phyloP scores from a whole-genome alignment of 2,888 invertebrate genomes.

The Caprella mutica region DNA sequence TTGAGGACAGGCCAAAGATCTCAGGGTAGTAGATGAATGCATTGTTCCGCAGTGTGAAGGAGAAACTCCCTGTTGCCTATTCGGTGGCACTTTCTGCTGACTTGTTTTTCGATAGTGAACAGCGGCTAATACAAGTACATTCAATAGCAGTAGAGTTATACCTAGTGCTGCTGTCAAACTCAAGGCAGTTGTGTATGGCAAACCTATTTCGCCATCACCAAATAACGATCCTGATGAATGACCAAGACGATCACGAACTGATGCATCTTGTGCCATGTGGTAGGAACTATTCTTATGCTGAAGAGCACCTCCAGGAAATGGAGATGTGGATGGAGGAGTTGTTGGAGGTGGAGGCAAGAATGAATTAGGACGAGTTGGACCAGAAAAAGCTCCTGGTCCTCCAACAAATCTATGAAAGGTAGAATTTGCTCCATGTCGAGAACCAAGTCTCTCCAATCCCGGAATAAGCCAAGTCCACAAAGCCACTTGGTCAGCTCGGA shows the following conservation, averaged over 20 bases:
- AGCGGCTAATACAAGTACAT: slow-evolving; percentile 84
- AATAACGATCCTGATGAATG: not conserved
- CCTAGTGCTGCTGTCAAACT: slow-evolving; percentile 94
- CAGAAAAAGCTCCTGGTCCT: slow-evolving; percentile 26
- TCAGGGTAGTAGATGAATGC: slow-evolving; percentile 27
- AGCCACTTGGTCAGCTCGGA: slow-evolving; percentile 84
- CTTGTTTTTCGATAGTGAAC: slow-evolving; percentile 50
- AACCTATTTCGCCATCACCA: not conserved
- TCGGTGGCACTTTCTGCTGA: slow-evolving; percentile 2
- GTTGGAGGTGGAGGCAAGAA: slow-evolving; percentile 22
- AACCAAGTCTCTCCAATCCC: slow-evolving; percentile 44
- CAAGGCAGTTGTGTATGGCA: slow-evolving; percentile 68
- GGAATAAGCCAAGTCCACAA: slow-evolving; percentile 93
- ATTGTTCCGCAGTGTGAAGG: slow-evolving; percentile 32
- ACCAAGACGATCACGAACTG: slow-evolving; percentile 2
- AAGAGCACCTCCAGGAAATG: slow-evolving; percentile 2
- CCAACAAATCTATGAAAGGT: slow-evolving; percentile 25
- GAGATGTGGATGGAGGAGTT: slow-evolving; percentile 7
- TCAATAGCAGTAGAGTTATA: slow-evolving; percentile 77
- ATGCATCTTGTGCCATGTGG: slow-evolving; percentile 10
- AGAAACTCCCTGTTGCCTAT: slow-evolving; percentile 5
- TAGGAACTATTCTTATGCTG: not conserved
- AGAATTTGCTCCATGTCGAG: slow-evolving; percentile 27
- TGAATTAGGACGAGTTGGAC: slow-evolving; percentile 27
- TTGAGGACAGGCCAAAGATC: slow-evolving; percentile 21